These are phyloP conservation scores for Nycticryphes semicollaris DNA, from an alignment of 2,113 vertebrate genomes.

Conservation along the genomic window DNA sequence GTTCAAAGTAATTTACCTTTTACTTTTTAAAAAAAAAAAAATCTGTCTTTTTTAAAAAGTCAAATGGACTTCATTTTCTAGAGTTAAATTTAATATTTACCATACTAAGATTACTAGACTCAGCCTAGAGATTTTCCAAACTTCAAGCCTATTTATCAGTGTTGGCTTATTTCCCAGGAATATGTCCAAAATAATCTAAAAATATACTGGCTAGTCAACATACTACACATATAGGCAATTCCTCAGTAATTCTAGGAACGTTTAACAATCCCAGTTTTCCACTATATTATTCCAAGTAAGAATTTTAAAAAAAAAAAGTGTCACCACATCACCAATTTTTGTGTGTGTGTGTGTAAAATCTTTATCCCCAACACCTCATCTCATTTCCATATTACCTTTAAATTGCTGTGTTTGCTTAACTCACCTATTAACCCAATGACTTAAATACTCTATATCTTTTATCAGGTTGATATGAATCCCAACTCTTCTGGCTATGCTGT, in stretches of 20 bases:
- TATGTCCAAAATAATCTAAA: slow-evolving; percentile 34
- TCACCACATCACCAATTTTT: not conserved
- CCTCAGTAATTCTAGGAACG: not conserved
- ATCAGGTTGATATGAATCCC: not conserved
- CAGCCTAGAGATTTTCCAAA: slow-evolving; percentile 19
- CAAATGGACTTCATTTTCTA: not conserved
- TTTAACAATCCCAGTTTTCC: not conserved
- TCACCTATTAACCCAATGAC: not conserved
- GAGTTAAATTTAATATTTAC: not conserved
- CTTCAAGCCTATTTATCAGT: slow-evolving; percentile 14
- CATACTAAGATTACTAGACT: not conserved
- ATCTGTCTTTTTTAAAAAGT: not conserved
- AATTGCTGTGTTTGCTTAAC: not conserved
- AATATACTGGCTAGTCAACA: not conserved
- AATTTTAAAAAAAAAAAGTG: not conserved
- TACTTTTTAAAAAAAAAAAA: not conserved
- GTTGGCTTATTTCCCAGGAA: slow-evolving; percentile 41
- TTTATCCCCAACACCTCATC: not conserved
- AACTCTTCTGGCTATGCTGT: not conserved
- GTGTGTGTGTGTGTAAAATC: not conserved
- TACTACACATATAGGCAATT: not conserved
- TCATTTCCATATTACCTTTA: not conserved
- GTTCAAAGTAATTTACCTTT: not conserved
- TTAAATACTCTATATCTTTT: not conserved
- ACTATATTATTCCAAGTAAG: not conserved